Evolutionary conservation across 2,113 vertebrate species (phyloP), one percentile per base, ranked within the genome.

Genomic region (Hymenochirus boettgeri): DNA sequence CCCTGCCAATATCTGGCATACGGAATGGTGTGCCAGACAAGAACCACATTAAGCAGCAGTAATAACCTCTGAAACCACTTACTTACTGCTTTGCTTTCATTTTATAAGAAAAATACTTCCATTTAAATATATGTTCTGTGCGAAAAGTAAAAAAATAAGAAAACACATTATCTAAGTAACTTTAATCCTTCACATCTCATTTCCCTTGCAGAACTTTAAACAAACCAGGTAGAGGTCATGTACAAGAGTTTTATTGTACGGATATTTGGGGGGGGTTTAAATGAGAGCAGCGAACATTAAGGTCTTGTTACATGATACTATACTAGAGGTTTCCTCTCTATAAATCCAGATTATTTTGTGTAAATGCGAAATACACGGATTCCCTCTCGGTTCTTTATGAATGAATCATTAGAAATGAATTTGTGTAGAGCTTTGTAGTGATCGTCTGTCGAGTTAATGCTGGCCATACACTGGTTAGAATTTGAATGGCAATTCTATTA

Each of bases 81-180:
- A 59, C 64, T 59, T 67, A 59, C 64, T 21, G 64, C 56, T 42
- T n/a, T 39, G 47, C 64, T 50, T 53, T 66, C 27, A 51, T 66
- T 66, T 66, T 37, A 57, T 19, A 66, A 67, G 56, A 67, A 67
- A 59, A 67, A 59, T 67, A 59, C 31, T 67, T 59, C 52, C 31
- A 67, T 67, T 67, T 67, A 56, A 67, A 67, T 67, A 59, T 67
- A 59, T 67, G 58, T 67, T 67, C 56, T 67, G 64, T 59, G 55
- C 57, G 29, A 19, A 57, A 57, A 33, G 63, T 23, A 15, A 18
- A 24, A 58, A 67, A 67, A 19, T n/a, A n/a, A n/a, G n/a, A n/a
- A n/a, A n/a, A n/a, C n/a, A n/a, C 56, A 35, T 52, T 35, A 67
- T 67, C 64, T 59, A 12, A 67, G 52, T 46, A 19, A 67, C 56